Base-by-base conservation (phyloP, 2,113 vertebrate species). In the Polypterus senegalus region DNA sequence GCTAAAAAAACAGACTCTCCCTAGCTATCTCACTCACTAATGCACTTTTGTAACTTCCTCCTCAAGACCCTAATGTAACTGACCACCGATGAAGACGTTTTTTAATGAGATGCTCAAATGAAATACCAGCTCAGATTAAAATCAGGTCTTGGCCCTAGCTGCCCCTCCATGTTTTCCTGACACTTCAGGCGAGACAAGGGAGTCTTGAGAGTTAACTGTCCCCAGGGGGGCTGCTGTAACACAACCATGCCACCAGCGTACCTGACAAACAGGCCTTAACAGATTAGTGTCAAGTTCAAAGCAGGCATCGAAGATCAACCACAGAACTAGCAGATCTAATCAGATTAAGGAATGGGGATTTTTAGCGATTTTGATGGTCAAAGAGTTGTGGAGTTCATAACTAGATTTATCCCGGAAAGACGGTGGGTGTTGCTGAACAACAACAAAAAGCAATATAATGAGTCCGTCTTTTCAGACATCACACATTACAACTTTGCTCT, bases 81-180 rank as follows among this genome's bases (percentile, higher is more conserved):
- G 78, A 68, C 74, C 59, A 71, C 74, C 78, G 77, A 77, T 80
- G 78, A 86, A 82, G 74, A 77, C 74, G 71, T 67, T 69, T 68
- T 71, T 87, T 84, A 87, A 86, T 83, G 81, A 84, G 81, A 76
- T 76, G 76, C 75, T 83, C 79, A 87, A 84, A 86, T 76, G 72
- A 82, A 86, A 75, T 76, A 80, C 80, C 76, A 83, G 76, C 77
- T 78, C 73, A 77, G 81, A 84, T 83, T 81, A 85, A 70, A 74
- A 81, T 82, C 79, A 81, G 69, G 51, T 54, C 45, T 54, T 48
- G 54, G 56, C 61, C 59, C 44, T 63, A 64, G 65, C 68, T 54
- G 47, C 8, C 62, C 9, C 48, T 69, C 61, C 67, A 62, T 64
- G 52, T 76, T 73, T 76, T 56, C 69, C 73, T 73, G 69, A 63